Percentiles rank a stretch among this genome's conserved stretches.
Conservation (phyloP, 30 jellyfish, hydroid and myxozoan genomes). For the Aurelia coerulea region DNA sequence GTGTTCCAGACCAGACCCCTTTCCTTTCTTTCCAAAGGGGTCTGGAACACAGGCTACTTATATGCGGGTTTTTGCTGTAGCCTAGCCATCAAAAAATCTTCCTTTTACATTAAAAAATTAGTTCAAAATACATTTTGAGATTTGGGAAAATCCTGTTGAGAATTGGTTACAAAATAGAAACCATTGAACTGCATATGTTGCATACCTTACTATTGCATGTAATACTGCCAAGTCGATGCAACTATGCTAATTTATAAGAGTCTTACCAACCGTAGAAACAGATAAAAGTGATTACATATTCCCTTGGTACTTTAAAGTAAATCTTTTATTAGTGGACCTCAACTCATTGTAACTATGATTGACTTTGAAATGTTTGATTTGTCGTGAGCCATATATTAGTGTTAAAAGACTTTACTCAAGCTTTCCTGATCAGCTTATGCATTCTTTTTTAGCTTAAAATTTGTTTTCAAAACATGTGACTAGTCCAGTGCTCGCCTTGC, state of each 20-base stretch:
- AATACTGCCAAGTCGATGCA: conserved; percentile 2
- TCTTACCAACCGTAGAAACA: conserved; percentile 30
- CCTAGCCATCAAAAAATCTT: no score
- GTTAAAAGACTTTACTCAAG: conserved; percentile 62
- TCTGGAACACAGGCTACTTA: no score
- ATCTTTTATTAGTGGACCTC: conserved; percentile 18
- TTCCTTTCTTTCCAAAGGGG: no score
- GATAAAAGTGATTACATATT: conserved; percentile 12
- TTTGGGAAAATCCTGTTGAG: no score
- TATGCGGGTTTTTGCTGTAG: no score
- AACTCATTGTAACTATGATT: conserved; percentile 15
- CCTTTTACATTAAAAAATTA: no score
- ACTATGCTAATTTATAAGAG: conserved; percentile 14
- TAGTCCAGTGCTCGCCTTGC: conserved; percentile 12
- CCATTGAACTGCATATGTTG: no score
- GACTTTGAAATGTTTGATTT: conserved; percentile 34
- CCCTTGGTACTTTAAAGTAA: conserved; percentile 43
- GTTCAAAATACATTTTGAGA: no score
- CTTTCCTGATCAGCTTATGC: conserved; percentile 80
- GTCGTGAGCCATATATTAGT: conserved; percentile 71
- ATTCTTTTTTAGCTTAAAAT: conserved; percentile 27
- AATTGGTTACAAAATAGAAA: no score
- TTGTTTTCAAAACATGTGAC: conserved; percentile 37
- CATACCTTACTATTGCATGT: neutral
- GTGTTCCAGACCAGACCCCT: no score